phyloP scores from a whole-genome alignment of 2,797 vertebrate species.

The Pangasius macronema region DNA sequence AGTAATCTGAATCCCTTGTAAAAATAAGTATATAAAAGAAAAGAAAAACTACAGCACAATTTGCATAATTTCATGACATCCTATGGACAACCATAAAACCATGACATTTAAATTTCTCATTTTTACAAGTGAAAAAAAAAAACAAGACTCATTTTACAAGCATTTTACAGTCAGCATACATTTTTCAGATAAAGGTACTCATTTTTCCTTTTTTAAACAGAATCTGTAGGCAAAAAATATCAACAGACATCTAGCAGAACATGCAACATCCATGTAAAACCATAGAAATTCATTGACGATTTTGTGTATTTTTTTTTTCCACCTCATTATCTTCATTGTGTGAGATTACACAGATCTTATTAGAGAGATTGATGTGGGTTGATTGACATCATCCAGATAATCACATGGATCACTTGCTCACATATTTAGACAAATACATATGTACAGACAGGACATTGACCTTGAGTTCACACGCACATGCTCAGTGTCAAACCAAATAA shows the following conservation, averaged over 20 bases:
- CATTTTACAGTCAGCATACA: slow-evolving; percentile 86
- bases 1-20: too few species aligned
- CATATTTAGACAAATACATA: slow-evolving; percentile 82
- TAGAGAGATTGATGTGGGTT: slow-evolving; percentile 76
- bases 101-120: slow-evolving; percentile 83
- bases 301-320: slow-evolving; percentile 55
- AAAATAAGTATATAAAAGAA: too few species aligned
- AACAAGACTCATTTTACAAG: slow-evolving; percentile 95
- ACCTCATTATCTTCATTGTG: slow-evolving; percentile 67
- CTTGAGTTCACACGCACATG: slow-evolving; percentile 86
- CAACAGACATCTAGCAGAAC: slow-evolving; percentile 87
- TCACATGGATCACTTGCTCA: slow-evolving; percentile 79
- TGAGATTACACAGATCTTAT: slow-evolving; percentile 70
- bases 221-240: slow-evolving; percentile 80
- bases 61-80: slow-evolving; percentile 96
- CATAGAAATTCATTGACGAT: slow-evolving; percentile 85
- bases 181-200: slow-evolving; percentile 80
- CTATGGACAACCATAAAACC: slow-evolving; percentile 97
- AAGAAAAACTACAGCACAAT: slow-evolving; percentile 95
- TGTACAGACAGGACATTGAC: slow-evolving; percentile 74
- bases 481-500: slow-evolving; percentile 85
- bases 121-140: slow-evolving; percentile 88
- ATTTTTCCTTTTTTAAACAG: slow-evolving; percentile 78
- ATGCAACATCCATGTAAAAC: slow-evolving; percentile 93
- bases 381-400: slow-evolving; percentile 79